Percentiles rank a stretch among this genome's conserved stretches.
These are phyloP conservation scores for Eueremaeus valkanovi DNA, from an alignment of 2,888 invertebrate genomes.

Conservation along the genomic window DNA sequence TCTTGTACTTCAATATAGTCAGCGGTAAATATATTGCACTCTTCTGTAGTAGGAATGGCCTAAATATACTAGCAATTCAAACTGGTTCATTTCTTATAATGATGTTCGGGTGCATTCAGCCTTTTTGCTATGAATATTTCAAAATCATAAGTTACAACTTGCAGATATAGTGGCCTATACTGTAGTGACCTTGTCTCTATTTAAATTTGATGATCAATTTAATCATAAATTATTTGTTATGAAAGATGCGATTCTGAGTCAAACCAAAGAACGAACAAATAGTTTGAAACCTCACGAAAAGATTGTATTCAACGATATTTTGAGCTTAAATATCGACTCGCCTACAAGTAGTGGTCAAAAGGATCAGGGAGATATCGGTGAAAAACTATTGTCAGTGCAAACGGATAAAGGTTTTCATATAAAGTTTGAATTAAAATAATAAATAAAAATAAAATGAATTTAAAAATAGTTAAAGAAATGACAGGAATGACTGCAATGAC, in stretches of 20 bases:
- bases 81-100: too few relatives aligned
- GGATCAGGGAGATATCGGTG: neutral
- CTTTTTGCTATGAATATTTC: too few relatives aligned
- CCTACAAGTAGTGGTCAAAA: neutral
- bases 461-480: neutral
- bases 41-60: neutral
- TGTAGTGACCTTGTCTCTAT: too few relatives aligned
- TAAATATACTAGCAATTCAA: neutral
- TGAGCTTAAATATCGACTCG: neutral
- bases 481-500: too few relatives aligned
- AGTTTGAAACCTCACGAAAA: neutral
- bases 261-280: neutral
- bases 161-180: too few relatives aligned
- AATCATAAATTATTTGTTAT: too few relatives aligned
- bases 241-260: neutral
- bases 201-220: too few relatives aligned
- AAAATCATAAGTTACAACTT: too few relatives aligned
- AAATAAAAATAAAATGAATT: neutral
- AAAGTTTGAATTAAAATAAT: neutral
- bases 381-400: neutral
- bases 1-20: slow-evolving; percentile 30
- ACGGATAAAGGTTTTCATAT: neutral
- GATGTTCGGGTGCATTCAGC: too few relatives aligned
- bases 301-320: neutral
- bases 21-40: slow-evolving; percentile 33